These are phyloP conservation scores for Emydoidea blandingii DNA, from an alignment of 2,797 vertebrate genomes.

Conservation along the genomic window DNA sequence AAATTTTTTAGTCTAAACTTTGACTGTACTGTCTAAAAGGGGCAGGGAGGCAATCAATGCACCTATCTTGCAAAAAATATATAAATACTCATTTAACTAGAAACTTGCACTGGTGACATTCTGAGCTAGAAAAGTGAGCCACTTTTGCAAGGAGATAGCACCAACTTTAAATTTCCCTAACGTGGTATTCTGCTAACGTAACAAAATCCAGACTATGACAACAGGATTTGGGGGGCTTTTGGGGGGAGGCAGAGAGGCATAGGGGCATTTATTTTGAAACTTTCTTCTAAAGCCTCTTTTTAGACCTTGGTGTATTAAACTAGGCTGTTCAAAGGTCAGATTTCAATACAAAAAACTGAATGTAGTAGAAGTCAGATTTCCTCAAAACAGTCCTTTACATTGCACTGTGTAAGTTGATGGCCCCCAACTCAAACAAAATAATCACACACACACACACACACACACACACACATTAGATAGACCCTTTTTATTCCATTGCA, in stretches of 20 bases:
- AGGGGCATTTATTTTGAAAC: conserved; percentile 47
- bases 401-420: not conserved
- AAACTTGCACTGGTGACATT: not conserved
- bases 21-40: not conserved
- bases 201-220: not conserved
- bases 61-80: not conserved
- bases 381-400: not conserved
- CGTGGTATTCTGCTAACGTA: not conserved
- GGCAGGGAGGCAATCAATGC: not conserved
- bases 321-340: conserved; percentile 63
- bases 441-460: not conserved
- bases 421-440: not conserved
- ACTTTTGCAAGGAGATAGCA: not conserved
- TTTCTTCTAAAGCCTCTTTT: conserved; percentile 50
- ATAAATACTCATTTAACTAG: not conserved
- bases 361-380: conserved; percentile 23
- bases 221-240: not conserved
- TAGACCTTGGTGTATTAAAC: conserved; percentile 42
- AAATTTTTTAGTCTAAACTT: not conserved
- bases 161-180: not conserved
- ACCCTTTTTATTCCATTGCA: not conserved
- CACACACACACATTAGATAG: not conserved
- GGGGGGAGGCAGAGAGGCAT: not conserved
- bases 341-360: conserved; percentile 58
- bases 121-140: not conserved